These are phyloP conservation scores for Ectemnius cavifrons DNA, from an alignment of 2,888 invertebrate genomes.

Conservation along the genomic window DNA sequence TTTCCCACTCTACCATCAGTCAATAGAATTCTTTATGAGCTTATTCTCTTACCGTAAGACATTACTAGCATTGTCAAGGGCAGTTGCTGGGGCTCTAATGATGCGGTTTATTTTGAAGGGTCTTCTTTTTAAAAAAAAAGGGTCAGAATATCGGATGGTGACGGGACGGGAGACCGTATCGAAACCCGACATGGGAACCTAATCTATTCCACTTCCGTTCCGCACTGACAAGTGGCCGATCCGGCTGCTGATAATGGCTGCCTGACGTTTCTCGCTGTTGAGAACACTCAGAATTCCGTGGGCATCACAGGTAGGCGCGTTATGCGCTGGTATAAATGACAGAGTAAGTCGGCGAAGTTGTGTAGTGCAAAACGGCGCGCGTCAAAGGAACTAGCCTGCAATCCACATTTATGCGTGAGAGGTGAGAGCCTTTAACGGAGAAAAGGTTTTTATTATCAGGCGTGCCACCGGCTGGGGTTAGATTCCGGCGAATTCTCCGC, in stretches of 20 bases:
- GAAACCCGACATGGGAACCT: no score
- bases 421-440: constrained; percentile 35
- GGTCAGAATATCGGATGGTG: no score
- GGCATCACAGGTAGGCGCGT: constrained; percentile 28
- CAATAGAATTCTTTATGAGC: no score
- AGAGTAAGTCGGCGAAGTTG: constrained; percentile 30
- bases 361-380: constrained; percentile 10
- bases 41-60: no score
- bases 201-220: constrained; percentile 35
- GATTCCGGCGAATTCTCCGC: constrained; percentile 36
- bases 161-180: no score
- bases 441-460: constrained; percentile 39
- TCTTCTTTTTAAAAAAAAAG: no score
- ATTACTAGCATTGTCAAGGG: no score
- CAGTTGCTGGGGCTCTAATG: no score
- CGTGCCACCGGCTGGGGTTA: constrained; percentile 64
- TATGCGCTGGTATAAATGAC: constrained; percentile 22
- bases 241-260: constrained; percentile 34
- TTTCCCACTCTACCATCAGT: no score
- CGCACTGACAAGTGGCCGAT: constrained; percentile 55
- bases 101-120: no score
- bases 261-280: constrained; percentile 54
- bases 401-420: constrained; percentile 54
- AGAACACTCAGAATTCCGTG: constrained; percentile 18
- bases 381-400: constrained; percentile 6